Percentiles rank a stretch among this genome's conserved stretches.
Evolutionary conservation across 2,797 vertebrate species (phyloP).

Genomic region (Falco cherrug): DNA sequence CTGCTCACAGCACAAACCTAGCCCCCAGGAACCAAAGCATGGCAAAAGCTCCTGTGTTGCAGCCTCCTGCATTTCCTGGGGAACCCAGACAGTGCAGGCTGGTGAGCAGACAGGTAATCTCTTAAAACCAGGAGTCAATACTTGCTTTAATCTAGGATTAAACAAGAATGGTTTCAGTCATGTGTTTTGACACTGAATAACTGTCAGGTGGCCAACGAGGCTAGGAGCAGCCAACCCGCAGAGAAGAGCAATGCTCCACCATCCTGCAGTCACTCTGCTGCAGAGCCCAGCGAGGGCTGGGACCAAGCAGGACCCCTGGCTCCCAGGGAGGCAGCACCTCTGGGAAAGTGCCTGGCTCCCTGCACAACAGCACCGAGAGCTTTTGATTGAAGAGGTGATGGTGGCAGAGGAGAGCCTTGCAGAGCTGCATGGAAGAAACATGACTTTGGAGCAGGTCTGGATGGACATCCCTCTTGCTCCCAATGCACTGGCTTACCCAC

Average conservation of each 20-base stretch:
- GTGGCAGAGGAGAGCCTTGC: not conserved
- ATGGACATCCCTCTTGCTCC: not conserved
- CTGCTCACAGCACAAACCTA: not conserved
- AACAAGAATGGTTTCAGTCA: not conserved
- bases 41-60: rapidly evolving
- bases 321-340: not conserved
- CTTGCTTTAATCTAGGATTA: not conserved
- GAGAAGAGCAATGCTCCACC: not conserved
- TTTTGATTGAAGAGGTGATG: not conserved
- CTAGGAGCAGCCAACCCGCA: not conserved
- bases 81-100: not conserved
- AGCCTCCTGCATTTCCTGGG: not conserved
- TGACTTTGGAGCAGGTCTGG: not conserved
- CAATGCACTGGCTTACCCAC: not conserved
- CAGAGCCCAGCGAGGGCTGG: rapidly evolving
- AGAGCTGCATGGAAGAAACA: not conserved
- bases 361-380: not conserved
- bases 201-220: not conserved
- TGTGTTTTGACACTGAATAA: not conserved
- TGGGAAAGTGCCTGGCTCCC: not conserved
- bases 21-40: not conserved
- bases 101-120: not conserved
- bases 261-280: not conserved
- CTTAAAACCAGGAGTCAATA: not conserved
- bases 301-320: not conserved